These are phyloP conservation scores for Apodemus agrarius DNA, from an alignment of 2,797 vertebrate genomes.

Conservation along the genomic window DNA sequence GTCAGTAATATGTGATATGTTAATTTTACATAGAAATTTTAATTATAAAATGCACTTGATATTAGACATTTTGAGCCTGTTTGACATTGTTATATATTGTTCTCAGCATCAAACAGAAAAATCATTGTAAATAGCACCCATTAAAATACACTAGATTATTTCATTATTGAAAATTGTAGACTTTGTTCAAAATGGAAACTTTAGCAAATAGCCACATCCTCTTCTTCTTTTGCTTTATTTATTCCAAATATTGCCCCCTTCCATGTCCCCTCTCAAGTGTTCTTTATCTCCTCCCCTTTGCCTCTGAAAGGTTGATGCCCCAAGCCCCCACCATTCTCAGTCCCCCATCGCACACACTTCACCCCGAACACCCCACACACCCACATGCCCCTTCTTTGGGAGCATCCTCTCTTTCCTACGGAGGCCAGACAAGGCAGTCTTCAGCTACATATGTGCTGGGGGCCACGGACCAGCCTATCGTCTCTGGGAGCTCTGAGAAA, in stretches of 20 bases:
- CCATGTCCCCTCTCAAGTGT: neutral
- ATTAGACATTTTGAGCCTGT: slow-evolving; percentile 14
- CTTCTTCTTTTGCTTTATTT: neutral
- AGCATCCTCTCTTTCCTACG: neutral
- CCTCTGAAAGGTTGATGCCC: neutral
- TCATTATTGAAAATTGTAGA: neutral
- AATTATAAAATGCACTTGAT: neutral
- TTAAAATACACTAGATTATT: neutral
- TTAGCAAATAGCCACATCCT: neutral
- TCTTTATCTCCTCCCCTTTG: no score
- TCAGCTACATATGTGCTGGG: neutral
- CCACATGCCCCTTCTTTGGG: neutral
- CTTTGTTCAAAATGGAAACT: neutral
- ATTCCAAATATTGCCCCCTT: neutral
- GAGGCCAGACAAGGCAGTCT: neutral
- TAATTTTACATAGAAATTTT: neutral
- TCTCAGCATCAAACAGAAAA: neutral
- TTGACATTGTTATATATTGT: neutral
- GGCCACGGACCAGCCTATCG: neutral
- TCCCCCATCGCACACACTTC: no score
- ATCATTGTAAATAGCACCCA: neutral
- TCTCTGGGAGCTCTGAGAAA: neutral
- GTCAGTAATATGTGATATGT: neutral
- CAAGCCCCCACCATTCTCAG: neutral
- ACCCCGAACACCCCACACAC: neutral